Evolutionary conservation across 2,888 invertebrate species (phyloP), one percentile per base, ranked within the genome.

Genomic region (Acronicta psi): DNA sequence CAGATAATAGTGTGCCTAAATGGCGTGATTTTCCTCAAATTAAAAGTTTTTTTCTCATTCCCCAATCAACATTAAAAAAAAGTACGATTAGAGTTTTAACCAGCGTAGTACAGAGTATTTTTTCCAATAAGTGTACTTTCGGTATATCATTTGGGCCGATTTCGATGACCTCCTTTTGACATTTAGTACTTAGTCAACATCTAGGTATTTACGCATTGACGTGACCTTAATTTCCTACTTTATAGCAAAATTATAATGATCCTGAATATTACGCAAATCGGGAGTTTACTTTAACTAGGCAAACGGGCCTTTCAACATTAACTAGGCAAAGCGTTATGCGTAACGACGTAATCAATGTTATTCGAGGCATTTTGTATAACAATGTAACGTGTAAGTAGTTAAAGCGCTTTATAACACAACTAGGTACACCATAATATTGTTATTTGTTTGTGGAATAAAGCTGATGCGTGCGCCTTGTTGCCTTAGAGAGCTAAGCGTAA

Each of bases 371-470:
- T 56, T 57, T 42, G 25, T 38, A 40, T 38, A 69, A 55, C 64
- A 55, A 55, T 40, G 46, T 56, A 49, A 23, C 42, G 10, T 29
- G 25, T 37, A 36, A 46, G 29, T 45, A 34, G 44, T 25, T 47
- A 11, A 47, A 60, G 47, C 61, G 43, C 25, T 23, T 43, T 36
- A 38, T 44, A 47, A 43, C 46, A 17, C 20, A 11, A 36, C 23
- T 34, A 11, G 11, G 29, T 29, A 20, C 7, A 41, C 16, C 29
- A 44, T 47, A 44, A 42, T n/a, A n/a, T n/a, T 52, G 57, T 41
- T 57, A 45, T 53, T 57, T 57, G 70, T 65, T 43, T 50, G 50
- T 25, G 25, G 40, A 43, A 70, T 47, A 50, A 57, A 50, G 65
- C 52, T 43, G 40, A 31, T 64, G 46, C 53, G 52, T 65, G 43